These are phyloP conservation scores for Drosophila pseudotalamancana DNA, from an alignment of 2,888 invertebrate species.

Conservation along the genomic window DNA sequence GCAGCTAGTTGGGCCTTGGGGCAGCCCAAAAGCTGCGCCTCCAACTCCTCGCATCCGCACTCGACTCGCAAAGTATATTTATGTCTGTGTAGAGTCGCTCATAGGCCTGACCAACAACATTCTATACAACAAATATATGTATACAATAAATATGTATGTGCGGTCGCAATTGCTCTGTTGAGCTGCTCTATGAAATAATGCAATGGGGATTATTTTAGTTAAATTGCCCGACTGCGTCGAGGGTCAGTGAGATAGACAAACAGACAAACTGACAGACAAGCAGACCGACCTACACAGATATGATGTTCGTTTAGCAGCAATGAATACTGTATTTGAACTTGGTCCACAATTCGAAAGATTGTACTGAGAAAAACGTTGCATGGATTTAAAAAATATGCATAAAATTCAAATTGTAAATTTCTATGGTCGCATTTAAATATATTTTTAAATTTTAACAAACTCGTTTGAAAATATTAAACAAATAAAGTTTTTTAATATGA, in stretches of 20 bases:
- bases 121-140: background rate
- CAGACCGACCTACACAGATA: background rate
- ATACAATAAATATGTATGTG: slow-evolving; percentile 1
- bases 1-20: slow-evolving; percentile 48
- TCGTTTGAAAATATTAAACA: no score
- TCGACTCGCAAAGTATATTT: slow-evolving; percentile 61
- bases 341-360: no score
- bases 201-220: slow-evolving; percentile 63
- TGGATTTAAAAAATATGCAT: no score
- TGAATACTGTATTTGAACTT: slow-evolving; percentile 5
- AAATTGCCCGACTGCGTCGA: slow-evolving; percentile 56
- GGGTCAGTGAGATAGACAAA: slow-evolving; percentile 35
- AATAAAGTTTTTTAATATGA: no score
- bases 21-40: slow-evolving; percentile 16
- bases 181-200: slow-evolving; percentile 58
- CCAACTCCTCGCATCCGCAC: slow-evolving; percentile 1
- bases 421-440: no score
- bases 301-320: slow-evolving; percentile 10
- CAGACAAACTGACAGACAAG: background rate
- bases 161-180: slow-evolving; percentile 53
- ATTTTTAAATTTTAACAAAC: no score
- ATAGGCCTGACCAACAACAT: slow-evolving; percentile 32
- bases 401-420: no score
- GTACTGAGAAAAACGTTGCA: no score
- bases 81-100: slow-evolving; percentile 37